Percentiles rank a stretch among this genome's conserved stretches.
phyloP scores from a whole-genome alignment of 2,888 invertebrate genomes.

The Cepaea hortensis region DNA sequence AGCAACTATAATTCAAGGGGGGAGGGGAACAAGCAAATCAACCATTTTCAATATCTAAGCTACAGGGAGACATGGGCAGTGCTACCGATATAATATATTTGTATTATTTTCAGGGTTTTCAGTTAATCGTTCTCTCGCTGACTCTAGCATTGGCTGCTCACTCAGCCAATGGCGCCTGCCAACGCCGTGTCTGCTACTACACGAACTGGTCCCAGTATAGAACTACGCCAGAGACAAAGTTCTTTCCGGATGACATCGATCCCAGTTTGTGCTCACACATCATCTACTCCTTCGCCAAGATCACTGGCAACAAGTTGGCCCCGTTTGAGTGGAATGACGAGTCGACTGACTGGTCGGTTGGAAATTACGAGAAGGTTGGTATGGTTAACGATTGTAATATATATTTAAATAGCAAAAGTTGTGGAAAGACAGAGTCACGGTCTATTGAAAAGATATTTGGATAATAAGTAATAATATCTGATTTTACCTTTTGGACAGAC shows the following conservation, averaged over 20 bases:
- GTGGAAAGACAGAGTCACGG: no score
- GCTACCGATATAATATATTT: no score
- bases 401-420: no score
- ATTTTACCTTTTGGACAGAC: no score
- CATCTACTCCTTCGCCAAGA: slow-evolving; percentile 98
- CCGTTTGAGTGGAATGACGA: slow-evolving; percentile 96
- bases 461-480: no score
- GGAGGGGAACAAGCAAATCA: no score
- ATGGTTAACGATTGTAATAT: no score
- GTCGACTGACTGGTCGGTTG: slow-evolving; percentile 55
- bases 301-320: slow-evolving; percentile 94
- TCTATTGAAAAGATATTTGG: no score
- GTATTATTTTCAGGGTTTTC: not conserved
- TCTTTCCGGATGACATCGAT: slow-evolving; percentile 93
- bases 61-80: no score
- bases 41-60: no score
- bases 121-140: not conserved
- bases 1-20: no score
- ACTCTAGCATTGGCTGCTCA: slow-evolving; percentile 12
- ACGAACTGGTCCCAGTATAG: slow-evolving; percentile 53
- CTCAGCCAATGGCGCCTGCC: slow-evolving; percentile 17
- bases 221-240: slow-evolving; percentile 84
- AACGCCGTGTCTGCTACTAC: slow-evolving; percentile 49
- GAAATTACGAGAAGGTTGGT: slow-evolving; percentile 28
- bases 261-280: slow-evolving; percentile 96